Conservation (phyloP, 2,888 invertebrate genomes). For the Julus scandinavius region DNA sequence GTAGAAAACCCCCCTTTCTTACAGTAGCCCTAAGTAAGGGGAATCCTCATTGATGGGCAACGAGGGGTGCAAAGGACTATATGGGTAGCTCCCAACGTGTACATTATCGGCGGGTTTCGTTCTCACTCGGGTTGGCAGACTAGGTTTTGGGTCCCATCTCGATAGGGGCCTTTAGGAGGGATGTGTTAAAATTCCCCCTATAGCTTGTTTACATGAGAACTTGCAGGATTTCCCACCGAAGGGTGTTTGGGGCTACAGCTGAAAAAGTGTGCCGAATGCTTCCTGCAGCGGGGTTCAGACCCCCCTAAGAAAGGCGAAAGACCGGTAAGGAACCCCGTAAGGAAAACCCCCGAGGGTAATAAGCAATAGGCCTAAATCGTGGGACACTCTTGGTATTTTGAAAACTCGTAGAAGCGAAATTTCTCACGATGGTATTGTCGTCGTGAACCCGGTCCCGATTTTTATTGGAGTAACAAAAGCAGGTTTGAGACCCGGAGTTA, state of each 20-base stretch:
- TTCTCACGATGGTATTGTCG: conserved; percentile 1
- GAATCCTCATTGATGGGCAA: background rate
- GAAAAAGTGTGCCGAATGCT: conserved; percentile 1
- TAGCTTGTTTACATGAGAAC: conserved; percentile 11
- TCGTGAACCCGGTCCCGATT: background rate
- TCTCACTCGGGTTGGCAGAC: background rate
- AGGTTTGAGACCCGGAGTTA: conserved; percentile 25
- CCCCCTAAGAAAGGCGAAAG: background rate
- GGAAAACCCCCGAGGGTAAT: background rate
- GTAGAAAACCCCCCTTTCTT: background rate
- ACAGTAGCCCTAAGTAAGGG: background rate
- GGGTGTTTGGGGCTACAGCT: background rate
- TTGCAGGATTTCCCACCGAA: conserved; percentile 18
- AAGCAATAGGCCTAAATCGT: background rate
- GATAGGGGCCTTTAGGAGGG: conserved; percentile 11
- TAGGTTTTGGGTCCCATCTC: background rate
- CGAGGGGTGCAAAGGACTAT: background rate
- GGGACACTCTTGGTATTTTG: background rate
- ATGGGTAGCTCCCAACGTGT: background rate
- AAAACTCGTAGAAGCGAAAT: background rate
- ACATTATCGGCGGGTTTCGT: background rate
- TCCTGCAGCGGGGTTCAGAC: background rate
- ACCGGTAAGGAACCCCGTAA: background rate
- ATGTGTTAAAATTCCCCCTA: background rate
- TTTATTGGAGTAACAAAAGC: conserved; percentile 22